Conservation (phyloP, 2,797 vertebrate genomes). For the Arremon brunneinucha region DNA sequence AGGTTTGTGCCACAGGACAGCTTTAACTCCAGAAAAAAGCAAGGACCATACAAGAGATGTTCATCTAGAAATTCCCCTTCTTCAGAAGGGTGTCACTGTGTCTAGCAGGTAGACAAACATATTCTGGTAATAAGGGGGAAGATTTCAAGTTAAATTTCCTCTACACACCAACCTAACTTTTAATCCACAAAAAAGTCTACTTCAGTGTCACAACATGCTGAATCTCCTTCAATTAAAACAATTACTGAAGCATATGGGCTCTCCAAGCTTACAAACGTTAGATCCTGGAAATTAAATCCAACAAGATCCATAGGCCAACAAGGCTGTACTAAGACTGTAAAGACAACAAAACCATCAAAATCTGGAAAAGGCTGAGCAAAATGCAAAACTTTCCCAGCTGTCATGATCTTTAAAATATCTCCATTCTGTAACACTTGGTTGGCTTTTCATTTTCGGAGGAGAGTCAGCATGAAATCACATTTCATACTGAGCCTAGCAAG, state of each 20-base stretch:
- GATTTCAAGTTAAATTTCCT: background rate
- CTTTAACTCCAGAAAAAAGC: background rate
- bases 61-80: background rate
- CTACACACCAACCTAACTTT: background rate
- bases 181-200: background rate
- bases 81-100: background rate
- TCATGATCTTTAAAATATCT: slow-evolving; percentile 26
- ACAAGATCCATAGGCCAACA: background rate
- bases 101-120: background rate
- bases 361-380: background rate
- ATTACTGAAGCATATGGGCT: background rate
- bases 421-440: background rate
- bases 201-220: background rate
- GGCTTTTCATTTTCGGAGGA: slow-evolving; percentile 17
- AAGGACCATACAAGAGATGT: background rate
- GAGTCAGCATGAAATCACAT: slow-evolving; percentile 53
- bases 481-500: slow-evolving; percentile 34
- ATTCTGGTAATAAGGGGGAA: background rate
- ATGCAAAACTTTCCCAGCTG: background rate
- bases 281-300: background rate
- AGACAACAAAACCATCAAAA: background rate
- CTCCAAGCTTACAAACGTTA: background rate
- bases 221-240: background rate
- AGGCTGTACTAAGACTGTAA: background rate
- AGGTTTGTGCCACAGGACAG: background rate